Conservation (phyloP, 1,140 invertebrate genomes). For the Euborellia annulipes region DNA sequence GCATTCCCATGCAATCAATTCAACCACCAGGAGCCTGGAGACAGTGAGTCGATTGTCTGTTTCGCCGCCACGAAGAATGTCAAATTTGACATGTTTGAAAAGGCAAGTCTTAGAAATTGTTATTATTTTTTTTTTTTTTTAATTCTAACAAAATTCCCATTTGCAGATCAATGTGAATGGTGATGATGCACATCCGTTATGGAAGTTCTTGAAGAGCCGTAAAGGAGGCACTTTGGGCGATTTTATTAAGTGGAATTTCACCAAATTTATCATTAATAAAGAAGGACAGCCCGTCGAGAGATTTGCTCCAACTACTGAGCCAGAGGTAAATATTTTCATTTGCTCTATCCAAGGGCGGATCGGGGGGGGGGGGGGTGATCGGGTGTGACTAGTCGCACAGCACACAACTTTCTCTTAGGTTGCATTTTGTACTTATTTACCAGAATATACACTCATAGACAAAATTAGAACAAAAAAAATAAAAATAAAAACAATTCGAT, state of each 20-base stretch:
- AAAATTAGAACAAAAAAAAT: too few species aligned
- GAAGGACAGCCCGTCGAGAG: constrained; percentile 70
- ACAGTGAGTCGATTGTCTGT: constrained; percentile 49
- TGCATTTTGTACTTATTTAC: too few species aligned
- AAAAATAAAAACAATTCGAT: too few species aligned
- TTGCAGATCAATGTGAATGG: constrained; percentile 69
- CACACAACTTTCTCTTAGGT: too few species aligned
- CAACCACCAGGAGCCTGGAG: constrained; percentile 60
- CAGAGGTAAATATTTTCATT: constrained; percentile 32
- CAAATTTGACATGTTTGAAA: constrained; percentile 61
- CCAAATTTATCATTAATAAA: constrained; percentile 84
- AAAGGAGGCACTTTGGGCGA: constrained; percentile 55
- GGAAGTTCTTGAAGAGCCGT: constrained; percentile 70
- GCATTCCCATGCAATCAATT: constrained; percentile 94
- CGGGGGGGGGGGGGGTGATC: too few species aligned
- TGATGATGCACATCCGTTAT: constrained; percentile 68
- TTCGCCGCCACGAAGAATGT: constrained; percentile 54
- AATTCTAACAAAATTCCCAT: too few species aligned
- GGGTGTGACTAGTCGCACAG: too few species aligned
- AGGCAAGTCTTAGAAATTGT: constrained; percentile 21
- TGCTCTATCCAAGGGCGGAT: too few species aligned
- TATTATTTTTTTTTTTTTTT: too few species aligned
- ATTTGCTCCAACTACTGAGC: constrained; percentile 59
- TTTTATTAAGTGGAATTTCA: constrained; percentile 94
- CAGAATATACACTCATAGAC: too few species aligned